phyloP scores from a whole-genome alignment of 1,140 invertebrate genomes.

The Hylaeus anthracinus region DNA sequence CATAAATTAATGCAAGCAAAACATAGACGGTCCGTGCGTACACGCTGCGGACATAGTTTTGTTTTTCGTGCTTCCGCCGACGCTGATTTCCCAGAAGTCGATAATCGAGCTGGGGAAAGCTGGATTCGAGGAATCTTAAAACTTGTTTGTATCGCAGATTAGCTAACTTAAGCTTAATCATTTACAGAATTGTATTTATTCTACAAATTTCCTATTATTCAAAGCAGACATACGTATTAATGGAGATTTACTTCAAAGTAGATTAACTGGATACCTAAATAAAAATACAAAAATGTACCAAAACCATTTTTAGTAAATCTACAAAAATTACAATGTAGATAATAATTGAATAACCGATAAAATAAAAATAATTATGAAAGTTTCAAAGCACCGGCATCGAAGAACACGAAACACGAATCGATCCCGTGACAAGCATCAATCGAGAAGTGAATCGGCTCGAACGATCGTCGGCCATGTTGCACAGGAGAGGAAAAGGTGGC shows the following conservation, averaged over 20 bases:
- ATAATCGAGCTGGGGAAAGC: conserved; percentile 16
- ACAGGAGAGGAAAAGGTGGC: not conserved
- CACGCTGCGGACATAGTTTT: conserved; percentile 1
- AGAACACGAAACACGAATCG: too few species aligned
- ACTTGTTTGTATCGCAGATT: not conserved
- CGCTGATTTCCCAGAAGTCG: conserved; percentile 60
- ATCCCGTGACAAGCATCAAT: not conserved
- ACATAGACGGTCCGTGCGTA: conserved; percentile 14
- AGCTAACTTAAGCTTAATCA: too few species aligned
- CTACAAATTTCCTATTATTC: too few species aligned
- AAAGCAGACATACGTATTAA: too few species aligned
- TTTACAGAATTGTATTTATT: too few species aligned
- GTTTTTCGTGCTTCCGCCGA: conserved; percentile 22
- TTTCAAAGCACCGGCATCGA: too few species aligned
- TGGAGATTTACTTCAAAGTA: too few species aligned
- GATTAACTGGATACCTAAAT: too few species aligned
- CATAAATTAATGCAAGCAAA: conserved; percentile 46
- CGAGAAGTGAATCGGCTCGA: not conserved
- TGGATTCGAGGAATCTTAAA: conserved; percentile 35
- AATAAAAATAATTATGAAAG: not conserved
- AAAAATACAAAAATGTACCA: too few species aligned
- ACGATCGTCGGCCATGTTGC: not conserved
- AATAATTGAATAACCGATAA: not conserved
- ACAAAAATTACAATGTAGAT: too few species aligned
- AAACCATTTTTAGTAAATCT: too few species aligned